phyloP scores from a whole-genome alignment of 2,888 invertebrate species.

The Lasiommata megera region DNA sequence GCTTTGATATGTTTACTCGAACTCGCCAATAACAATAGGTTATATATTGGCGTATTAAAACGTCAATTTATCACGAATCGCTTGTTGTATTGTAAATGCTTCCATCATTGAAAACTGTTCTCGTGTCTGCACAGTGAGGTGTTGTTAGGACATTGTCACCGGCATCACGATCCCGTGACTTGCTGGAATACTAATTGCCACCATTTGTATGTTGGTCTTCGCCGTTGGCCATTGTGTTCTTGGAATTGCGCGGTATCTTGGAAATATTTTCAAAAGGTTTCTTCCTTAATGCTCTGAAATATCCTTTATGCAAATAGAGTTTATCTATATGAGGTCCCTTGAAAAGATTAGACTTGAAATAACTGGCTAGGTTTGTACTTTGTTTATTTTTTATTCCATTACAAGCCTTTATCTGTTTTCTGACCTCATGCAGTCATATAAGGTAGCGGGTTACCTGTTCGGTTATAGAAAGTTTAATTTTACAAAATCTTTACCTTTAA shows the following conservation, averaged over 20 bases:
- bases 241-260: constrained; percentile 19
- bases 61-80: constrained; percentile 9
- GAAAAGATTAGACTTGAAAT: too few species aligned
- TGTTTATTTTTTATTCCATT: too few species aligned
- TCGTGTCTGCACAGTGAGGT: constrained; percentile 18
- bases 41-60: neutral
- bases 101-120: constrained; percentile 23
- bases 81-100: constrained; percentile 37
- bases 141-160: constrained; percentile 32
- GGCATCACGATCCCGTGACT: constrained; percentile 32
- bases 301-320: constrained; percentile 2
- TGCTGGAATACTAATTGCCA: constrained; percentile 36
- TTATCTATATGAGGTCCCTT: too few species aligned
- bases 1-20: too few species aligned
- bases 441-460: too few species aligned
- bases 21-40: too few species aligned
- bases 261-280: constrained; percentile 5
- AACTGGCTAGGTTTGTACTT: too few species aligned
- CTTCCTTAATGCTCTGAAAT: constrained; percentile 5
- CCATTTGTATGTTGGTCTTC: constrained; percentile 30
- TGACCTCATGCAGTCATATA: too few species aligned
- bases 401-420: too few species aligned
- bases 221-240: constrained; percentile 24
- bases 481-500: too few species aligned
- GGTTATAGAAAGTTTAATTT: too few species aligned